Base-by-base conservation (phyloP, 2,888 invertebrate species). In the Reticulitermes lucifugus region DNA sequence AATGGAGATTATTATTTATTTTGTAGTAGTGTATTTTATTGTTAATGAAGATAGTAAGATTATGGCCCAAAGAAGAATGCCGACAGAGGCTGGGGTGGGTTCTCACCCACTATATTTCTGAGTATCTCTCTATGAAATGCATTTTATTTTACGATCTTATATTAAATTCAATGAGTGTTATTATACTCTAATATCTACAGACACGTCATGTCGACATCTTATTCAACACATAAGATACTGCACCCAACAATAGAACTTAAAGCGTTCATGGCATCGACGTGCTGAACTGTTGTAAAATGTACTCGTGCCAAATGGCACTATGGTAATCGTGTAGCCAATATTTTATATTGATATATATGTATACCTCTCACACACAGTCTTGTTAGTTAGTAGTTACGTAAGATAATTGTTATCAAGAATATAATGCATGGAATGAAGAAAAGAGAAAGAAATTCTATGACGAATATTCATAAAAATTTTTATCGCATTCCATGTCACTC, bases 21-120 rank as follows among this genome's bases (percentile, higher is more conserved):
- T 65, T 82, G 35, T n/a, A 82, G 43, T 82, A 82, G 82, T 70
- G 46, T 22, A 70, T 55, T 70, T 60, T 60, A 41, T 60, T 60
- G 80, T 80, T 35, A 29, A 60, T 80, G 59, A 60, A 29, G 80
- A 55, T 79, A 14, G 75, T 70, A 46, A 35, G 29, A 41, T 85
- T 71, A 55, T 71, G 85, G 85, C 85, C 85, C 85, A 85, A 85
- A 85, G 85, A 85, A 65, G 71, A 55, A 83, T 83, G 83, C 85
- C 83, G 79, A 65, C 73, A 85, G 85, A 85, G 85, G 85, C 85
- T 85, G 81, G 35, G 41, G 41, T 60, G 81, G n/a, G n/a, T 51
- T 46, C 22, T 18, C 79, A 55, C 55, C 46, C 79, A 25, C n/a
- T 18, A 25, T 79, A 55, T 79, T 6, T 79, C 79, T 79, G 79